phyloP scores from a whole-genome alignment of 23 tunicate species.

The Ciona savignyi region DNA sequence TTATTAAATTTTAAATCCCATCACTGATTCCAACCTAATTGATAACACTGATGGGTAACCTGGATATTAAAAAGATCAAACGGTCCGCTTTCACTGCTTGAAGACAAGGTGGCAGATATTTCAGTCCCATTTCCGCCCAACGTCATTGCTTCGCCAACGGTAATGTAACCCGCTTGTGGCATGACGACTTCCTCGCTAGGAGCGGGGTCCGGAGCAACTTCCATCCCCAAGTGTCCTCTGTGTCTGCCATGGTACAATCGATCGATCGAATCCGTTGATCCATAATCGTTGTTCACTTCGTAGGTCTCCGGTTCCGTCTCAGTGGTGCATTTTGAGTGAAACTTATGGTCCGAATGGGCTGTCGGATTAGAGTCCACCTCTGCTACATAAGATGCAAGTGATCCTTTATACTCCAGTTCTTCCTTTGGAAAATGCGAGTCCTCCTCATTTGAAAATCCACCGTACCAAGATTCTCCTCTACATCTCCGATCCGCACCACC shows the following conservation, averaged over 20 bases:
- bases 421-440: background rate
- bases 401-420: background rate
- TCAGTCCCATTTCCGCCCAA: background rate
- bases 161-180: background rate
- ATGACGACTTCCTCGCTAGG: background rate
- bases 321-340: background rate
- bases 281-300: background rate
- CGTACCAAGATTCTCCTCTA: background rate
- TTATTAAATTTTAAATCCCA: too few species aligned
- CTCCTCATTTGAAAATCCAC: background rate
- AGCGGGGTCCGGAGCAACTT: background rate
- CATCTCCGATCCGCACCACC: background rate
- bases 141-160: background rate
- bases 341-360: too few species aligned
- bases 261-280: background rate
- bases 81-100: too few species aligned
- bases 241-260: background rate
- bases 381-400: background rate
- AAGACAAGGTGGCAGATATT: background rate
- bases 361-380: too few species aligned
- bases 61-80: too few species aligned
- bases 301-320: background rate
- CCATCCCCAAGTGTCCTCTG: background rate
- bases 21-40: too few species aligned
- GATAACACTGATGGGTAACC: too few species aligned